A percentile compares a stretch with the other conserved stretches of the same genome.
These are phyloP conservation scores for Procambarus clarkii DNA, from an alignment of 1,140 invertebrate species.

Conservation along the genomic window DNA sequence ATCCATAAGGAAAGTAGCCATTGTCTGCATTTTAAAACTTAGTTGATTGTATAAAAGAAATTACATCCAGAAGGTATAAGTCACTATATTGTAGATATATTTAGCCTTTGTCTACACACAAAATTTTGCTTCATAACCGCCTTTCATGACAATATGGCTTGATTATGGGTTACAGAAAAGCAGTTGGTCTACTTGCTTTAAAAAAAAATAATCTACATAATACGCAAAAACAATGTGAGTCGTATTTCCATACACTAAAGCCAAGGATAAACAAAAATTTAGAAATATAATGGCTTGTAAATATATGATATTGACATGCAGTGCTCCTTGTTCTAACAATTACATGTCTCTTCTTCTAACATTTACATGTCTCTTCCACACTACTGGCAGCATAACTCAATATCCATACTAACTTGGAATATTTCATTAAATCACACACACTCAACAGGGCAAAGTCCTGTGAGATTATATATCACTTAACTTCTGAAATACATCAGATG, in stretches of 20 bases:
- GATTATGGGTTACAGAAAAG: conserved; percentile 7
- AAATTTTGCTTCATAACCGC: background rate
- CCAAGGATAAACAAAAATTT: conserved; percentile 24
- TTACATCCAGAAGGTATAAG: background rate
- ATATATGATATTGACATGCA: conserved; percentile 40
- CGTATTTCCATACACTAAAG: background rate
- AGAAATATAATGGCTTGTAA: conserved; percentile 6
- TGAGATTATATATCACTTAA: conserved; percentile 31
- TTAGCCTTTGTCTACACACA: background rate
- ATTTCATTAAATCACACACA: conserved; percentile 52
- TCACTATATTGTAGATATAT: background rate
- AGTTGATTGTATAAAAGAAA: background rate
- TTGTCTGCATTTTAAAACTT: conserved; percentile 11
- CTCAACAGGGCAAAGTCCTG: conserved; percentile 44
- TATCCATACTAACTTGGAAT: conserved; percentile 58
- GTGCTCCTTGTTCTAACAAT: conserved; percentile 26
- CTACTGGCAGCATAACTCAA: conserved; percentile 62
- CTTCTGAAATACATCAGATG: conserved; percentile 35
- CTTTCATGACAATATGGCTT: conserved; percentile 14
- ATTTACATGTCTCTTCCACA: conserved; percentile 42
- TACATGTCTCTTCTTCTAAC: conserved; percentile 21
- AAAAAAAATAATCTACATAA: conserved; percentile 12
- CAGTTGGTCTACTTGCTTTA: conserved; percentile 16
- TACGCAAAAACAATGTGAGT: background rate
- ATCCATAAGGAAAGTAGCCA: background rate